phyloP scores from a whole-genome alignment of 1,140 invertebrate genomes.

The Drosophila malerkotliana region DNA sequence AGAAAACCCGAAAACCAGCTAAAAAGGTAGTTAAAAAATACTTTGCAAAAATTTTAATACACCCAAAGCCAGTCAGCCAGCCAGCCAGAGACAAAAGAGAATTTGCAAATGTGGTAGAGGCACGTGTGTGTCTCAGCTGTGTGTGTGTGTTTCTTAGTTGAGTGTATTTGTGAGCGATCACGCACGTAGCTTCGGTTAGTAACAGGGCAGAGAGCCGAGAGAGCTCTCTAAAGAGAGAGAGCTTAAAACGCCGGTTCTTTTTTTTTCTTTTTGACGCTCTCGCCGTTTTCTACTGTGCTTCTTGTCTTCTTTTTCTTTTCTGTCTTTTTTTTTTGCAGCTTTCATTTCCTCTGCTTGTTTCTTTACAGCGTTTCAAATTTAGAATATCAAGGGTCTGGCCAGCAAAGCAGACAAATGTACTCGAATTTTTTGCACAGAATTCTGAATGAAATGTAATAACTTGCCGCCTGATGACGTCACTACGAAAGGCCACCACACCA shows the following conservation, averaged over 20 bases:
- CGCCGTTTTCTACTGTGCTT: slow-evolving; percentile 33
- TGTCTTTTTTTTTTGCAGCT: slow-evolving; percentile 40
- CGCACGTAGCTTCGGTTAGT: slow-evolving; percentile 72
- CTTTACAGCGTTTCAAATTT: slow-evolving; percentile 81
- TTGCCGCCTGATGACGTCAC: slow-evolving; percentile 66
- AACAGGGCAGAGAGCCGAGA: slow-evolving; percentile 52
- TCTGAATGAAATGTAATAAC: slow-evolving; percentile 52
- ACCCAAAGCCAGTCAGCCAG: not conserved
- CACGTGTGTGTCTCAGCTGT: slow-evolving; percentile 73
- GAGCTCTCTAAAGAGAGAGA: slow-evolving; percentile 30
- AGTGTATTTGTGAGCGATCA: slow-evolving; percentile 61
- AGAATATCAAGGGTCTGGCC: slow-evolving; percentile 80
- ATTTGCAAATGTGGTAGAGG: slow-evolving; percentile 77
- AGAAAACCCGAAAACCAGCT: slow-evolving; percentile 42
- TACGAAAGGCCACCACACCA: slow-evolving; percentile 14
- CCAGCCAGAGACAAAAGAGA: slow-evolving; percentile 39
- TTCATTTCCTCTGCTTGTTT: slow-evolving; percentile 57
- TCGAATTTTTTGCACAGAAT: not conserved
- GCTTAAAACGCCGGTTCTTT: slow-evolving; percentile 76
- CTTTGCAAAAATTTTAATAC: slow-evolving; percentile 72
- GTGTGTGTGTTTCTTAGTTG: slow-evolving; percentile 20
- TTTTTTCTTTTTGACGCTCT: slow-evolving; percentile 37
- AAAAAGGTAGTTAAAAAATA: slow-evolving; percentile 44
- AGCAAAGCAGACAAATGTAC: not conserved
- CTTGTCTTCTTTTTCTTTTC: slow-evolving; percentile 50